Conservation (phyloP, 2,113 vertebrate genomes). For the Clarias macrocephalus region DNA sequence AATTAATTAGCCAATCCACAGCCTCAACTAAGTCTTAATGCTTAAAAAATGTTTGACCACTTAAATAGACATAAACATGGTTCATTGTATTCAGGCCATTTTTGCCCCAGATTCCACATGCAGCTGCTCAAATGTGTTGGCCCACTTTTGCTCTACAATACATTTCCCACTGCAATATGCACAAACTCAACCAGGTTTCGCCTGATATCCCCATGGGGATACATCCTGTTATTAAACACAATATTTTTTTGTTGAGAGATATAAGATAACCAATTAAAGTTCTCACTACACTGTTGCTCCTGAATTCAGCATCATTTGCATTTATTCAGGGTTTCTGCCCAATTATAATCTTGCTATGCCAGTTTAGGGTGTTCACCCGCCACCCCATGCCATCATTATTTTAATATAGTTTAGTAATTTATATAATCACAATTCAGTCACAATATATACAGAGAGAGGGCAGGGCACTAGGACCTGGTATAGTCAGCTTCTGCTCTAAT, state of each 20-base stretch:
- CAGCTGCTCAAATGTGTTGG: background rate
- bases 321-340: background rate
- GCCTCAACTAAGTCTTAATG: background rate
- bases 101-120: constrained; percentile 10
- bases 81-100: background rate
- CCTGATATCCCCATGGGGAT: background rate
- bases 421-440: background rate
- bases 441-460: background rate
- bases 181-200: background rate
- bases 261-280: background rate
- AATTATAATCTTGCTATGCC: background rate
- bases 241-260: background rate
- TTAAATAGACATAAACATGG: constrained; percentile 3
- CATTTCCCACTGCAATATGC: background rate
- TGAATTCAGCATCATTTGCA: background rate
- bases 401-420: background rate
- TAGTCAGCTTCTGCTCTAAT: background rate
- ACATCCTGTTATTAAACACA: background rate
- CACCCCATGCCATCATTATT: background rate
- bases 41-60: background rate
- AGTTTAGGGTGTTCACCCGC: background rate
- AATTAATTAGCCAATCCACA: background rate
- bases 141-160: constrained; percentile 14
- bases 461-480: background rate
- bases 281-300: background rate